Evolutionary conservation across 1,140 invertebrate species (phyloP).

Genomic region (Dryas iulia): DNA sequence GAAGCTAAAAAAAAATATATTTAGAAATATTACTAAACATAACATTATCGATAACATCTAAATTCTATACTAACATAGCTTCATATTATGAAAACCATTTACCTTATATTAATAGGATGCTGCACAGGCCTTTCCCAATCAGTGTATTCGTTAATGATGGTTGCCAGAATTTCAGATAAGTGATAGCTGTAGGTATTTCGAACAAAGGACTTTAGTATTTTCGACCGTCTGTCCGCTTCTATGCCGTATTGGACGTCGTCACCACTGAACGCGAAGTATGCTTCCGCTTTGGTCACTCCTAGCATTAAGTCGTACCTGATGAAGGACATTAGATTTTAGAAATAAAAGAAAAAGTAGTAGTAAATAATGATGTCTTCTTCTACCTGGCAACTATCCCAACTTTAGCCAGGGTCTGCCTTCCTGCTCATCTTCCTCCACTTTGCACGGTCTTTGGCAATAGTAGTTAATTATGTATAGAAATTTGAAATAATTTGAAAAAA

Average conservation of each 20-base stretch:
- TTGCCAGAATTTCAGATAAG: slow-evolving; percentile 90
- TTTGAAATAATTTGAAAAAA: no score
- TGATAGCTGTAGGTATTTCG: slow-evolving; percentile 95
- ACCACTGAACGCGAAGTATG: slow-evolving; percentile 93
- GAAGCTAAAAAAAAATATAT: no score
- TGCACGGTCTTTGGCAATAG: no score
- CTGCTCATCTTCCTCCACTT: no score
- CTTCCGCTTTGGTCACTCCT: slow-evolving; percentile 92
- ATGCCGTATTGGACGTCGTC: slow-evolving; percentile 96
- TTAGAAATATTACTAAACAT: no score
- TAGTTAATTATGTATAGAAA: no score
- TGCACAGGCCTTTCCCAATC: slow-evolving; percentile 97
- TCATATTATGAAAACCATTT: slow-evolving; percentile 14
- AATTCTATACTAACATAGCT: no score
- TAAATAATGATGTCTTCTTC: no score
- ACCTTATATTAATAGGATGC: slow-evolving; percentile 94
- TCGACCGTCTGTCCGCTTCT: slow-evolving; percentile 91
- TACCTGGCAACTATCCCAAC: no score
- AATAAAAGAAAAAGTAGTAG: slow-evolving; percentile 7
- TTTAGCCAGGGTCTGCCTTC: no score
- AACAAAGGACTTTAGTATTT: slow-evolving; percentile 95
- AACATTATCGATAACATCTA: no score
- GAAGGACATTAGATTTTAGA: no score
- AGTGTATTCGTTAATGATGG: slow-evolving; percentile 97
- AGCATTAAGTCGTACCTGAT: slow-evolving; percentile 94